Evolutionary conservation across 1,140 invertebrate species (phyloP), one percentile per base, ranked within the genome.

Genomic region (Bombus waltoni): DNA sequence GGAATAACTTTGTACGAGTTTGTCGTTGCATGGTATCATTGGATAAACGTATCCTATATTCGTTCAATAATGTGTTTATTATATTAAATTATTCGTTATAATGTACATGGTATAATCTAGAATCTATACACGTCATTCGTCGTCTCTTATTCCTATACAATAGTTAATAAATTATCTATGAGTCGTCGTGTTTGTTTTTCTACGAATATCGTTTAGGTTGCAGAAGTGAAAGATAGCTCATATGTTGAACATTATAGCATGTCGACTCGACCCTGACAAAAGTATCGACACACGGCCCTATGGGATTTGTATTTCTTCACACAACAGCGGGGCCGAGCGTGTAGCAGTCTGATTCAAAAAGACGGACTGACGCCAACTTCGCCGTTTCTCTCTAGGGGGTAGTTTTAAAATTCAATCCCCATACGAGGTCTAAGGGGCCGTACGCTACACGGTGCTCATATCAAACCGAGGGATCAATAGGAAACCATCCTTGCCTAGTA

Each of bases 321-420:
- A 89, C 93, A 92, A 92, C 90, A 91, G 89, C 92, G 93, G 87
- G 81, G 91, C 92, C 92, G 86, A 89, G 87, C 91, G 88, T 89
- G 89, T 88, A 91, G 38, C 53, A 79, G 91, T 80, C 91, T 91
- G 93, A 93, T 94, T 94, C 93, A 81, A 89, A 91, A 89, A 88
- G 91, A 93, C 91, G 91, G 87, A 89, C 81, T 74, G 38, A 15
- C 73, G 73, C 71, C 65, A 62, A 77, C 53, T 76, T 53, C 72
- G 68, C 47, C 66, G 25, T 71, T 59, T 83, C 73, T 91, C 93
- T 93, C 93, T 42, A 71, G 93, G 89, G 93, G 90, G 91, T 83
- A 93, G 93, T 93, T 94, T 94, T 94, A 93, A 94, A 94, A 94
- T 94, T 94, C 93, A 93, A 90, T 89, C 93, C 91, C 93, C 92